Evolutionary conservation across 2,888 invertebrate species (phyloP).

Genomic region (Parochlus steinenii): DNA sequence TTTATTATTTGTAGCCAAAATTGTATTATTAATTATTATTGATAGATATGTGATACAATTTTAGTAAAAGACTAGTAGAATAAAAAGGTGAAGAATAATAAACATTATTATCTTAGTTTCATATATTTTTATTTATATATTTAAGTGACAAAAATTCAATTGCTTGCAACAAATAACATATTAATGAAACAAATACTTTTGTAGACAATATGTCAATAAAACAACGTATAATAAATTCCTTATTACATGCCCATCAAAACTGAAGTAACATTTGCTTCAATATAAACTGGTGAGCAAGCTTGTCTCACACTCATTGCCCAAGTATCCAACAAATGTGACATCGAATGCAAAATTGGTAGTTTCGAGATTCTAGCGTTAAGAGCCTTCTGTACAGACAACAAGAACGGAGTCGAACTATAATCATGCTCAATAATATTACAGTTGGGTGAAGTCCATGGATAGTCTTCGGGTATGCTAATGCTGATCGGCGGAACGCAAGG

Average conservation of each 20-base stretch:
- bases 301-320: constrained; percentile 93
- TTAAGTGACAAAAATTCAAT: too few relatives aligned
- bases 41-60: too few relatives aligned
- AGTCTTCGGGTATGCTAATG: constrained; percentile 58
- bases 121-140: too few relatives aligned
- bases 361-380: constrained; percentile 60
- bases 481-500: constrained; percentile 86
- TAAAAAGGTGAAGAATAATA: too few relatives aligned
- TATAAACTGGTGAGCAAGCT: constrained; percentile 49
- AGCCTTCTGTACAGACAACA: constrained; percentile 55
- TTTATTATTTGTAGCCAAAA: too few relatives aligned
- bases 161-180: too few relatives aligned
- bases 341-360: constrained; percentile 62
- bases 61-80: too few relatives aligned
- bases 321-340: constrained; percentile 77
- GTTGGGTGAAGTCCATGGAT: constrained; percentile 44
- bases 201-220: too few relatives aligned
- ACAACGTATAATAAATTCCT: too few relatives aligned
- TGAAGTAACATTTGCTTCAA: constrained; percentile 16
- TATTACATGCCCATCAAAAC: constrained; percentile 15
- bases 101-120: too few relatives aligned
- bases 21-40: too few relatives aligned
- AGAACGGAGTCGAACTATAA: constrained; percentile 60
- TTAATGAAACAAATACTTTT: too few relatives aligned
- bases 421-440: constrained; percentile 57